These are phyloP conservation scores for Sebastes reedi DNA, from an alignment of 2,797 vertebrate species.

Conservation along the genomic window DNA sequence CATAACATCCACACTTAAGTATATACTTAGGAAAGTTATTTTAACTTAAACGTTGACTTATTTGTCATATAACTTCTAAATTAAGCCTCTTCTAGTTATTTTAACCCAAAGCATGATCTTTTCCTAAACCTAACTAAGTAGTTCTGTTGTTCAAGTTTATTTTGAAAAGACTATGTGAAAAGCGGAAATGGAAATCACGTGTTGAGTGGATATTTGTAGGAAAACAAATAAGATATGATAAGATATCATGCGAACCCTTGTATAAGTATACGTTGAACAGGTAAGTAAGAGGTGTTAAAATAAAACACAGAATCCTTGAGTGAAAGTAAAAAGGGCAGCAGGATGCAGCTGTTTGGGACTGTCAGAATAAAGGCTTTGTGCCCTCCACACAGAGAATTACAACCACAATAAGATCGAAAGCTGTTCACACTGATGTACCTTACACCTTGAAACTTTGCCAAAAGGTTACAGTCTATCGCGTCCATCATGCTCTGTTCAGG, in stretches of 20 bases:
- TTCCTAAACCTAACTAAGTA: no score
- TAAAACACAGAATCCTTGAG: neutral
- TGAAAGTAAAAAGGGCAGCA: neutral
- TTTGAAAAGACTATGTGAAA: no score
- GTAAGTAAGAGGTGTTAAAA: neutral
- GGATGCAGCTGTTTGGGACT: conserved; percentile 12
- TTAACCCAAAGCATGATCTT: no score
- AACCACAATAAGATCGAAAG: conserved; percentile 9
- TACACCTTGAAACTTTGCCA: conserved; percentile 65
- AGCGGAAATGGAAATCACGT: no score
- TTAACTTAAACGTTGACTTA: no score
- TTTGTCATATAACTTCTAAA: no score
- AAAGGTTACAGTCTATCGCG: conserved; percentile 53
- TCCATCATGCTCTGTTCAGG: conserved; percentile 56
- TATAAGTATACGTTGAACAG: neutral
- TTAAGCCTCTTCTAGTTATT: accelerated
- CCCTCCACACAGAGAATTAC: conserved; percentile 1
- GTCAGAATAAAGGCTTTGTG: conserved; percentile 18
- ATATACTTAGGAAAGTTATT: no score
- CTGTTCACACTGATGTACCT: conserved; percentile 27
- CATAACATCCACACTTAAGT: no score
- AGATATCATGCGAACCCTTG: no score
- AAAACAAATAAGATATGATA: no score
- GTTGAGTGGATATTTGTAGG: accelerated
- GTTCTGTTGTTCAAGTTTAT: no score